Conservation (phyloP, 2,888 invertebrate species). For the Phlogophora meticulosa region DNA sequence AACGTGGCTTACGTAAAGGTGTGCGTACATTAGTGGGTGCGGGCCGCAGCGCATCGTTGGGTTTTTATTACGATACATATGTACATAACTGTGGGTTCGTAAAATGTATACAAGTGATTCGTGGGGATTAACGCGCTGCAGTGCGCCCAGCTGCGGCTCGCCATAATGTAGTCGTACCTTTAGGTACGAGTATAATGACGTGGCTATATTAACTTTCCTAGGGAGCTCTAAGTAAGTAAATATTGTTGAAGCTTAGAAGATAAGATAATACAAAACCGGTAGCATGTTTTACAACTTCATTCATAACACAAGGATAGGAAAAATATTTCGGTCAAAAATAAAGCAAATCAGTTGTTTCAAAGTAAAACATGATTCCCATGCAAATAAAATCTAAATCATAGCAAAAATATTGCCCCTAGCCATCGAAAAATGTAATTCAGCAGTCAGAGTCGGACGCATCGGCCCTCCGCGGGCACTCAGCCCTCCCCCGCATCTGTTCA, state of each 20-base stretch:
- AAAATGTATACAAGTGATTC: slow-evolving; percentile 47
- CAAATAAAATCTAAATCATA: slow-evolving; percentile 64
- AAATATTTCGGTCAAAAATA: background rate
- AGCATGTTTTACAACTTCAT: slow-evolving; percentile 18
- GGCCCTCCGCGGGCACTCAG: slow-evolving; percentile 68
- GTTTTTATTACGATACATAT: slow-evolving; percentile 45
- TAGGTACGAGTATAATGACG: slow-evolving; percentile 13
- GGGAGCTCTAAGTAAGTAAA: slow-evolving; percentile 26
- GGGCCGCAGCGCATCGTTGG: slow-evolving; percentile 36
- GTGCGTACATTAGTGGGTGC: slow-evolving; percentile 38
- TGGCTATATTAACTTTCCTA: slow-evolving; percentile 26
- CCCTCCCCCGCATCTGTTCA: slow-evolving; percentile 79
- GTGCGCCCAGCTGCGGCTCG: slow-evolving; percentile 38
- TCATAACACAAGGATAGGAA: background rate
- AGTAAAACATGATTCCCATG: slow-evolving; percentile 20
- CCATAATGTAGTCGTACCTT: slow-evolving; percentile 25
- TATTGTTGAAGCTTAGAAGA: slow-evolving; percentile 21
- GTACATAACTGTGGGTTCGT: slow-evolving; percentile 28
- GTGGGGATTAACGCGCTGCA: slow-evolving; percentile 48
- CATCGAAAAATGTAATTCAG: slow-evolving; percentile 71
- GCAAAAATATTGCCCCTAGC: slow-evolving; percentile 62
- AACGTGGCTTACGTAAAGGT: slow-evolving; percentile 46
- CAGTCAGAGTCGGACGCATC: slow-evolving; percentile 70
- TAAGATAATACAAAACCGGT: slow-evolving; percentile 8
- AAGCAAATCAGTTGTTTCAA: background rate